A percentile compares a stretch with the other conserved stretches of the same genome.
phyloP scores from a whole-genome alignment of 2,888 invertebrate species.

The Ophioninae sp. region DNA sequence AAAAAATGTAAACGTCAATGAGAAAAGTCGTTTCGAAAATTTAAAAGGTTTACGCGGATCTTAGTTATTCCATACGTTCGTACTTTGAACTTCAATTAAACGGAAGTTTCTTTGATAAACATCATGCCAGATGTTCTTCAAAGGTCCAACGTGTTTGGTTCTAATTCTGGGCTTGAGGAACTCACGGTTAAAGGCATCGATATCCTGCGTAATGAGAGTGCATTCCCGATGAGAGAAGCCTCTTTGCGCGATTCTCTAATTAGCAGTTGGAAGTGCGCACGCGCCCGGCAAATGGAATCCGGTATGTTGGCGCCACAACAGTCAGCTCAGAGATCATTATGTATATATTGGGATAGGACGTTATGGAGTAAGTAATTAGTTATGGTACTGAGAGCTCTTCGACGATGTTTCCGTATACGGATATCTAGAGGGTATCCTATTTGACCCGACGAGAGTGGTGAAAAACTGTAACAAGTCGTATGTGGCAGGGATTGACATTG shows the following conservation, averaged over 20 bases:
- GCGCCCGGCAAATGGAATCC: constrained; percentile 54
- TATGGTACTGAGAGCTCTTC: constrained; percentile 68
- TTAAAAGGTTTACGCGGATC: too few species aligned
- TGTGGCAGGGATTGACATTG: too few species aligned
- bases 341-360: not conserved
- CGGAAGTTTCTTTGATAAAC: not conserved
- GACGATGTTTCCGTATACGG: constrained; percentile 63
- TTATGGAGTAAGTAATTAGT: constrained; percentile 63
- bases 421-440: not conserved
- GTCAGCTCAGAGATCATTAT: constrained; percentile 26
- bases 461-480: too few species aligned
- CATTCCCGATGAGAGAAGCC: constrained; percentile 15
- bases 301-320: constrained; percentile 60
- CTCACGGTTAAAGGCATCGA: not conserved
- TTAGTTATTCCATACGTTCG: not conserved
- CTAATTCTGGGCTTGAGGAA: not conserved
- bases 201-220: constrained; percentile 1
- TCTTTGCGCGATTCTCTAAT: constrained; percentile 33
- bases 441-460: not conserved
- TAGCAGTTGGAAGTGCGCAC: constrained; percentile 53
- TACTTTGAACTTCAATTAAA: not conserved
- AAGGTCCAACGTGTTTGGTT: not conserved
- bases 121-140: too few species aligned
- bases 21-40: not conserved
- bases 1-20: not conserved